Evolutionary conservation across 2,113 vertebrate species (phyloP).

Genomic region (Verasper variegatus): DNA sequence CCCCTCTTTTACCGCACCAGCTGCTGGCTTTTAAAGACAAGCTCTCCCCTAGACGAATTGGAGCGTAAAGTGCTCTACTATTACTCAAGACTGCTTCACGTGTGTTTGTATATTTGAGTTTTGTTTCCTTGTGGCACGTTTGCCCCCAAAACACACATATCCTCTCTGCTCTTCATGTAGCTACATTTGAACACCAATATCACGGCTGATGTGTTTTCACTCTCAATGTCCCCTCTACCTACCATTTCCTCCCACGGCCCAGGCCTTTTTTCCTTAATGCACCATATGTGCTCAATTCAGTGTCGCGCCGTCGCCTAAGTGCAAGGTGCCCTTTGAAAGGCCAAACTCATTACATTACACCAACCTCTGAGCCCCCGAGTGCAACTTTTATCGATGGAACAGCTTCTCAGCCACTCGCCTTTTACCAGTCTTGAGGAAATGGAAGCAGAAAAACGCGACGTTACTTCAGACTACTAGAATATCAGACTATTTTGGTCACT

Average conservation of each 20-base stretch:
- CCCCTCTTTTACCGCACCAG: background rate
- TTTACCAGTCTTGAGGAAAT: constrained; percentile 28
- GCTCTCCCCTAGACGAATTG: background rate
- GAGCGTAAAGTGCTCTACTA: constrained; percentile 2
- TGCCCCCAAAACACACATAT: background rate
- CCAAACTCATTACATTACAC: constrained; percentile 41
- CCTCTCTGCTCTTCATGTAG: background rate
- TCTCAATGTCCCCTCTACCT: constrained; percentile 9
- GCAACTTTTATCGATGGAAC: constrained; percentile 20
- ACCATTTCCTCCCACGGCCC: constrained; percentile 7
- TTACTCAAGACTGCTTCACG: too few species aligned
- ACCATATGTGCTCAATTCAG: constrained; percentile 10
- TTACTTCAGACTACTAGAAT: constrained; percentile 17
- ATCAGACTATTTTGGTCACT: constrained; percentile 33
- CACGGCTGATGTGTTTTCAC: constrained; percentile 39
- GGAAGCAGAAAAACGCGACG: constrained; percentile 9
- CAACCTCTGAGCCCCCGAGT: constrained; percentile 23
- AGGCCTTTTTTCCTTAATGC: constrained; percentile 46
- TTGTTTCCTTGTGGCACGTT: too few species aligned
- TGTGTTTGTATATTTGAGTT: constrained; percentile 5
- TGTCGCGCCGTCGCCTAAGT: constrained; percentile 36
- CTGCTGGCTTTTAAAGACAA: background rate
- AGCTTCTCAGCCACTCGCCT: constrained; percentile 10
- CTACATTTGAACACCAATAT: background rate
- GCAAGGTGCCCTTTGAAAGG: constrained; percentile 23